phyloP scores from a whole-genome alignment of 35 echinoderm and acorn worm genomes.

The Ophioderma brevispina region DNA sequence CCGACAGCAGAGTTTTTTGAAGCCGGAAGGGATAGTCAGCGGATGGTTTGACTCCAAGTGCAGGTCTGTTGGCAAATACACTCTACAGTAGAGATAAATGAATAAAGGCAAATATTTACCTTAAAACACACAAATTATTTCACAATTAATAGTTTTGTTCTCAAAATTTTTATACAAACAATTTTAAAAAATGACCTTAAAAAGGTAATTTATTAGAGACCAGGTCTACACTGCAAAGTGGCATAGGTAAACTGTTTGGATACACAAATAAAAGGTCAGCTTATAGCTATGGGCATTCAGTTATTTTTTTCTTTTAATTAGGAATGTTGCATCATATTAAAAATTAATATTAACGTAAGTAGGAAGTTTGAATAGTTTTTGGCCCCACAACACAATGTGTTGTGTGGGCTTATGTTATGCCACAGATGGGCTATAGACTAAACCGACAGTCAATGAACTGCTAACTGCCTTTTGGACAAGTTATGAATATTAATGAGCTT shows the following conservation, averaged over 20 bases:
- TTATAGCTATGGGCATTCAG: too few relatives aligned
- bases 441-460: too few relatives aligned
- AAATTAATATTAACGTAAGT: too few relatives aligned
- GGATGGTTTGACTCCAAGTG: slow-evolving; percentile 42
- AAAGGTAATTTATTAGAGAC: background rate
- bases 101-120: background rate
- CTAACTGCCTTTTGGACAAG: too few relatives aligned
- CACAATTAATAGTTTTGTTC: background rate
- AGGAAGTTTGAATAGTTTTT: too few relatives aligned
- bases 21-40: slow-evolving; percentile 49
- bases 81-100: slow-evolving; percentile 46
- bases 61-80: slow-evolving; percentile 53
- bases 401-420: too few relatives aligned
- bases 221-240: background rate
- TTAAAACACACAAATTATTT: background rate
- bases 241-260: background rate
- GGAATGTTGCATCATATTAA: too few relatives aligned
- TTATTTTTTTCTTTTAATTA: too few relatives aligned
- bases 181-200: background rate
- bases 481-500: too few relatives aligned
- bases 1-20: slow-evolving; percentile 25
- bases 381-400: too few relatives aligned
- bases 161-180: background rate
- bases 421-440: too few relatives aligned
- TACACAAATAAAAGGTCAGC: background rate